Base-by-base conservation (phyloP, 2,888 invertebrate species). In the Cistogaster globosa region DNA sequence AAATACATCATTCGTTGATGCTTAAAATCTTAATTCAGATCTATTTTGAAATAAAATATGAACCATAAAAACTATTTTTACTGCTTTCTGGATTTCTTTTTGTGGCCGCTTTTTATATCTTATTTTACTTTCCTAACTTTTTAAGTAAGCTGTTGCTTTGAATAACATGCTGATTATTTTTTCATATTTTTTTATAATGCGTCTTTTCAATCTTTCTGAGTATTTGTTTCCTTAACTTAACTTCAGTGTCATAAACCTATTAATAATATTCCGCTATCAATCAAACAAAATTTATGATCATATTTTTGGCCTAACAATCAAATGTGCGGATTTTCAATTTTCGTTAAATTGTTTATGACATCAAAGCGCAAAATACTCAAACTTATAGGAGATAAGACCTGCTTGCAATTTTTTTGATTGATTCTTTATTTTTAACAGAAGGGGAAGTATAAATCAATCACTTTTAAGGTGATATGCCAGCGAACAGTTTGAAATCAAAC, bases 371-470 rank as follows among this genome's bases (percentile, higher is more conserved):
- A 63, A 75, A 75, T 57, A 22, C 14, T 53, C 26, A 4, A 67
- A 71, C 18, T 16, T 48, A 20, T 32, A 53, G 1, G 11, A 45
- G 83, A 84, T 84, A 84, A 84, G 83, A 84, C 75, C 51, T 79
- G 79, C 26, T 36, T 12, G 62, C 58, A 71, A 75, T 68, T 32
- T 71, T 62, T 58, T 68, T 67, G 77, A 84, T 55, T 60, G 57
- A 84, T 77, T 68, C 63, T 26, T 62, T 38, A 6, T 62, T 51
- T 36, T 20, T 51, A 16, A 45, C 45, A 53, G 62, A 62, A 62
- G 72, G 69, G 62, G 48, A 68, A 55, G 51, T 69, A 84, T 81
- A 84, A 81, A 84, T 84, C 84, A 84, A 84, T 84, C 81, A 81
- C 26, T 62, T 69, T 53, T 18, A 36, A 57, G 38, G 18, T 58